phyloP scores from a whole-genome alignment of 2,888 invertebrate species.

The Trissolcus brochymenae region DNA sequence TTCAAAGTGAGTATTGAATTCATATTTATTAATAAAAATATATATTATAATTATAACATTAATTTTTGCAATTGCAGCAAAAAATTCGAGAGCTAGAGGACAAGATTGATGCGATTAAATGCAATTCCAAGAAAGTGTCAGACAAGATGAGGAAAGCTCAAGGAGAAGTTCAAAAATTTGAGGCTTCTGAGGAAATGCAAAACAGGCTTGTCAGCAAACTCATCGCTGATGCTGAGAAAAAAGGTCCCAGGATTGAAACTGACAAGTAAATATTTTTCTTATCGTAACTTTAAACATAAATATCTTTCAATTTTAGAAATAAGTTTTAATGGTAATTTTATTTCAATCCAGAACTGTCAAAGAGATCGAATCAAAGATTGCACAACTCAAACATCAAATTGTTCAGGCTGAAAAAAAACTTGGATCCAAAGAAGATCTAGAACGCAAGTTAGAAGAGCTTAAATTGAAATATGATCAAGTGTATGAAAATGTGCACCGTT shows the following conservation, averaged over 20 bases:
- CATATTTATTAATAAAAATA: background rate
- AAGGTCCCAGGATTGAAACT: slow-evolving; percentile 77
- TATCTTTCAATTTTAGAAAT: background rate
- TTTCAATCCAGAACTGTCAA: slow-evolving; percentile 58
- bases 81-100: slow-evolving; percentile 76
- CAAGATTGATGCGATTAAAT: slow-evolving; percentile 68
- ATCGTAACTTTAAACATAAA: background rate
- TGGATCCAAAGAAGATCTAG: slow-evolving; percentile 67
- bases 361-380: slow-evolving; percentile 59
- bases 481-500: slow-evolving; percentile 61
- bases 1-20: slow-evolving; percentile 7
- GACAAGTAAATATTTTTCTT: slow-evolving; percentile 74
- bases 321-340: slow-evolving; percentile 14
- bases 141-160: slow-evolving; percentile 57
- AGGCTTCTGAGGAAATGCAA: slow-evolving; percentile 74
- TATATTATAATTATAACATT: background rate
- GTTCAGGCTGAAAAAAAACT: slow-evolving; percentile 62
- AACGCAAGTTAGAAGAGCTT: slow-evolving; percentile 70
- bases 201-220: slow-evolving; percentile 68
- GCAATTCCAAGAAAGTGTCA: slow-evolving; percentile 55
- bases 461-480: slow-evolving; percentile 66
- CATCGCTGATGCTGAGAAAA: slow-evolving; percentile 75
- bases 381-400: slow-evolving; percentile 63
- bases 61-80: slow-evolving; percentile 64
- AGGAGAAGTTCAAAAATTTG: slow-evolving; percentile 62